These are phyloP conservation scores for Andrena camellia DNA, from an alignment of 2,888 invertebrate genomes.

Conservation along the genomic window DNA sequence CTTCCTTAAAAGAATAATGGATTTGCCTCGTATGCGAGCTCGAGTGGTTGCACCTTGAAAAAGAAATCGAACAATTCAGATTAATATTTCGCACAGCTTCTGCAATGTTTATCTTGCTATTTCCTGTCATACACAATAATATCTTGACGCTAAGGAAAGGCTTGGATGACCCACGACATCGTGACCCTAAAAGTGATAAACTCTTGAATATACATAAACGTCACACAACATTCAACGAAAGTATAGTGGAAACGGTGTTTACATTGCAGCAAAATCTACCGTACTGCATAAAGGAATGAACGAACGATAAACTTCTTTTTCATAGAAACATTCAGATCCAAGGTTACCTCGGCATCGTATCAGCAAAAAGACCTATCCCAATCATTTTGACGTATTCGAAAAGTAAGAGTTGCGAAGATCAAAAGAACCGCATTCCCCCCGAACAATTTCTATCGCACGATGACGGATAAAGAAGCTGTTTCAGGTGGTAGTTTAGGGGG, in stretches of 20 bases:
- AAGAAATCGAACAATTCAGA: neutral
- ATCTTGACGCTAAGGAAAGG: no score
- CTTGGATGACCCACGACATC: neutral
- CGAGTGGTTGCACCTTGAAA: neutral
- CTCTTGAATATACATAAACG: neutral
- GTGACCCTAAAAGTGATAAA: neutral
- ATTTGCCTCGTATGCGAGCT: neutral
- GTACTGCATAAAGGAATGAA: no score
- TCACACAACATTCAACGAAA: no score
- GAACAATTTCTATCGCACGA: neutral
- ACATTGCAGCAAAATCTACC: no score
- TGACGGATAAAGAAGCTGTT: conserved; percentile 3
- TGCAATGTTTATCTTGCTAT: no score
- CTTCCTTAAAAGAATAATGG: no score
- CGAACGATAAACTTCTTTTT: no score
- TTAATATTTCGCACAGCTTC: no score
- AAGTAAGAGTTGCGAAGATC: neutral
- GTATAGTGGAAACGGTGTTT: no score
- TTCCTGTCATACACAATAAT: no score
- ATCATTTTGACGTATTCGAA: neutral
- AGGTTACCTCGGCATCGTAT: no score
- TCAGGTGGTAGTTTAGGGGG: conserved; percentile 18
- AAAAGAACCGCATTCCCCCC: neutral
- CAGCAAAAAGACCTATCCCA: neutral
- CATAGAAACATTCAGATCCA: no score